Base-by-base conservation (phyloP, 2,888 invertebrate species). In the Leptopterna dolabrata region DNA sequence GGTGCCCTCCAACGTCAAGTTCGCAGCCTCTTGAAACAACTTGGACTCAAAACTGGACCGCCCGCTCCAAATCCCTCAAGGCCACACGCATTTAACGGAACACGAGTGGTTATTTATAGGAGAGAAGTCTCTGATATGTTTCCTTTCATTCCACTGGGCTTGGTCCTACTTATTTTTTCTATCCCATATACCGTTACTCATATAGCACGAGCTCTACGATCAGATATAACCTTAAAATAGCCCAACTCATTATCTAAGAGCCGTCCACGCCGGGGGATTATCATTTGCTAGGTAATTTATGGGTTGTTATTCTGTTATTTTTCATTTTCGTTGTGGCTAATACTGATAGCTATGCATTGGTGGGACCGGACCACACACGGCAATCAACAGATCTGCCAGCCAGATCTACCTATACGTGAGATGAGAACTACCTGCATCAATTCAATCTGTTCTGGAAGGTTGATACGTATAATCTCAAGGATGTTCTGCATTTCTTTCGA, bases 21-120 rank as follows among this genome's bases (percentile, higher is more conserved):
- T 63, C 9, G 24, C 24, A 24, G 63, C 63, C 63, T 63, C 63
- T 63, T 24, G 63, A 63, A 63, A 63, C 63, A 24, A 4, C 63
- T 63, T 11, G 24, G 9, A 1, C 13, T 13, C 63, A 24, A 24
- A 27, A 45, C 19, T 43, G 55, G 81, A 81, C 81, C 81, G 24
- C 83, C 83, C 70, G 71, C n/a, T 47, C 83, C 83, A 83, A 83
- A 83, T 82, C 83, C 71, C 83, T 83, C 71, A 83, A 83, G 83
- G 83, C 83, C 70, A 83, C 83, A 70, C 83, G 83, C 83, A 83
- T 71, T 83, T 83, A 83, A 83, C 83, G 83, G 83, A 83, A 83
- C 83, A 9, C 19, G 41, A 47, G 30, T 81, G 70, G 63, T 83
- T 83, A 83, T 83, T 83, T 83, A 83, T 83, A 83, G 83, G 6